Evolutionary conservation across 2,888 invertebrate genomes (phyloP).

Genomic region (Scotopteryx bipunctaria): DNA sequence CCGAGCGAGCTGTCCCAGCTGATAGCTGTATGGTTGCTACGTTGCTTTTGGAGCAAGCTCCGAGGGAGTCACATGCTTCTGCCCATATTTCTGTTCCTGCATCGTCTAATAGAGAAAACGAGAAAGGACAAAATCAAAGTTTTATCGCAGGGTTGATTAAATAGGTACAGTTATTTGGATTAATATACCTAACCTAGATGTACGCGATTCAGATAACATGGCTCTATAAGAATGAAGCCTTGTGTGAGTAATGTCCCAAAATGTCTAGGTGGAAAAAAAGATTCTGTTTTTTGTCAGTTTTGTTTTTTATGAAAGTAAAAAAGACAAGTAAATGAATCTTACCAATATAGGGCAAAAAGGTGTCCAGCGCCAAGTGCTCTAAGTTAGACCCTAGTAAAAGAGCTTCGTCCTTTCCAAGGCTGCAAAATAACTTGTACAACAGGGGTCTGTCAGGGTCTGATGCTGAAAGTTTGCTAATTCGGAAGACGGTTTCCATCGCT

Average conservation of each 20-base stretch:
- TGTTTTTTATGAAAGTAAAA: no score
- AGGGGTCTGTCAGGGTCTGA: constrained; percentile 48
- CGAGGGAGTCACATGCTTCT: constrained; percentile 57
- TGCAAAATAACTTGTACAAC: constrained; percentile 54
- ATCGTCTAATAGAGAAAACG: constrained; percentile 40
- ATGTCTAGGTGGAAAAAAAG: no score
- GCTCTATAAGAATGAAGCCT: no score
- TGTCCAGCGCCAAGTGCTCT: constrained; percentile 55
- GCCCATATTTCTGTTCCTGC: constrained; percentile 52
- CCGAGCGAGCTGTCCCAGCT: constrained; percentile 44
- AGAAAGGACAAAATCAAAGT: not conserved
- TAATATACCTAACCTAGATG: no score
- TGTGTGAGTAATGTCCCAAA: no score
- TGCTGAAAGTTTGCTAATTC: constrained; percentile 50
- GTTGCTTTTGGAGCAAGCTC: constrained; percentile 50
- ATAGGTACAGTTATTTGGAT: no score
- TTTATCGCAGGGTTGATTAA: no score
- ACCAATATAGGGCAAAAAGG: constrained; percentile 59
- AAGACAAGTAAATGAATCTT: no score
- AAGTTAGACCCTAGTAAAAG: constrained; percentile 50
- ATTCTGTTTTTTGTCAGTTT: no score
- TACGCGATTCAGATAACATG: no score
- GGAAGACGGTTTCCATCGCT: constrained; percentile 60
- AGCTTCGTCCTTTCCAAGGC: constrained; percentile 42
- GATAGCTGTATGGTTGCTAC: constrained; percentile 34